These are phyloP conservation scores for Scaptomyza caliginosa DNA, from an alignment of 2,888 invertebrate genomes.

Conservation along the genomic window DNA sequence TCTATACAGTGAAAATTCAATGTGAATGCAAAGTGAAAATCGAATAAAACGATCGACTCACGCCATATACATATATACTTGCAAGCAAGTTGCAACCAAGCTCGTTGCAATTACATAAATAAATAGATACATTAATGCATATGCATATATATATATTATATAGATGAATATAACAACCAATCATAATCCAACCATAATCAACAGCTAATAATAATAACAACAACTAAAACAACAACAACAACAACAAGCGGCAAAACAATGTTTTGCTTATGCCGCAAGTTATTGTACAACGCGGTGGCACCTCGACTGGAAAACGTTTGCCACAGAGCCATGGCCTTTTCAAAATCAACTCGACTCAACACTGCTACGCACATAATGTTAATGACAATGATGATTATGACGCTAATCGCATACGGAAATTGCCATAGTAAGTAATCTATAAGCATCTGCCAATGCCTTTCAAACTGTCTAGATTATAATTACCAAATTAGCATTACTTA, in stretches of 20 bases:
- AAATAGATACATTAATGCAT: background rate
- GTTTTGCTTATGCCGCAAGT: constrained; percentile 47
- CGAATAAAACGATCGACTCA: constrained; percentile 42
- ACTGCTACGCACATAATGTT: constrained; percentile 44
- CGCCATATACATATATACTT: constrained; percentile 35
- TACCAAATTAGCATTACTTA: background rate
- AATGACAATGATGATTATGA: constrained; percentile 46
- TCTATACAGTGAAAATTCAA: constrained; percentile 62
- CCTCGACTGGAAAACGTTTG: constrained; percentile 17
- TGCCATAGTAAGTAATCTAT: constrained; percentile 73
- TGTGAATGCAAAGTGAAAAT: constrained; percentile 74
- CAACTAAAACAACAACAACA: constrained; percentile 10
- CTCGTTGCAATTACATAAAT: constrained; percentile 15
- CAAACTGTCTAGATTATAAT: too few species aligned
- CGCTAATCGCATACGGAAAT: constrained; percentile 61
- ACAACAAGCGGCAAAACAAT: constrained; percentile 39
- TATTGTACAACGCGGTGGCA: constrained; percentile 34
- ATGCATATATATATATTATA: background rate
- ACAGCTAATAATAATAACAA: constrained; percentile 32
- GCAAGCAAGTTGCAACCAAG: background rate
- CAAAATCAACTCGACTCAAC: constrained; percentile 20
- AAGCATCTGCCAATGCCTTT: too few species aligned
- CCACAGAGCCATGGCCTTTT: constrained; percentile 53
- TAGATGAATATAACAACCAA: constrained; percentile 8
- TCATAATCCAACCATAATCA: constrained; percentile 38